phyloP scores from a whole-genome alignment of 2,797 vertebrate species.

The Xerus rutilus region DNA sequence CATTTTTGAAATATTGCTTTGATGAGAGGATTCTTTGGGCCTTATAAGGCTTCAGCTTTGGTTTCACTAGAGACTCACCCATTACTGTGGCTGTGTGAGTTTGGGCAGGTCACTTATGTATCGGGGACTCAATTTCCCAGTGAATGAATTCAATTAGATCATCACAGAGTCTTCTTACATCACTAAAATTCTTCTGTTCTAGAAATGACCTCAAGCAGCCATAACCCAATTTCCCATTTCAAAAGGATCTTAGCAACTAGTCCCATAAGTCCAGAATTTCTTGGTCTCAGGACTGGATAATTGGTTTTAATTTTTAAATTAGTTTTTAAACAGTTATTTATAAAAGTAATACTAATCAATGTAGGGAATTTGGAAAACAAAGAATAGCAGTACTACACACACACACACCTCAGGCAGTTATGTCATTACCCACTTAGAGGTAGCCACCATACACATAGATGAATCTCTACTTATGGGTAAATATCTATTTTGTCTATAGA shows the following conservation, averaged over 20 bases:
- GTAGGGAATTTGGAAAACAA: neutral
- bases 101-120: neutral
- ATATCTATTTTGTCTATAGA: neutral
- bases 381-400: neutral
- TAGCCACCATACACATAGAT: neutral
- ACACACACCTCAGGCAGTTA: neutral
- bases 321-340: neutral
- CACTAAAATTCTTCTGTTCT: neutral
- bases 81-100: neutral
- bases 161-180: neutral
- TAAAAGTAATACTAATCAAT: neutral
- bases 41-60: neutral
- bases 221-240: neutral
- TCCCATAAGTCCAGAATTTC: neutral
- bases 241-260: neutral
- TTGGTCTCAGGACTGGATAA: neutral
- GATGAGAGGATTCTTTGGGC: neutral
- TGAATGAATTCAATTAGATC: neutral
- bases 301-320: neutral
- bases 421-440: neutral
- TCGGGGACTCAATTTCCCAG: neutral
- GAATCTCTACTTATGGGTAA: constrained; percentile 21
- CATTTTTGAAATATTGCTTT: neutral
- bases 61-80: neutral
- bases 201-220: neutral